These are phyloP conservation scores for Catamblyrhynchus diadema DNA, from an alignment of 2,797 vertebrate genomes.

Conservation along the genomic window DNA sequence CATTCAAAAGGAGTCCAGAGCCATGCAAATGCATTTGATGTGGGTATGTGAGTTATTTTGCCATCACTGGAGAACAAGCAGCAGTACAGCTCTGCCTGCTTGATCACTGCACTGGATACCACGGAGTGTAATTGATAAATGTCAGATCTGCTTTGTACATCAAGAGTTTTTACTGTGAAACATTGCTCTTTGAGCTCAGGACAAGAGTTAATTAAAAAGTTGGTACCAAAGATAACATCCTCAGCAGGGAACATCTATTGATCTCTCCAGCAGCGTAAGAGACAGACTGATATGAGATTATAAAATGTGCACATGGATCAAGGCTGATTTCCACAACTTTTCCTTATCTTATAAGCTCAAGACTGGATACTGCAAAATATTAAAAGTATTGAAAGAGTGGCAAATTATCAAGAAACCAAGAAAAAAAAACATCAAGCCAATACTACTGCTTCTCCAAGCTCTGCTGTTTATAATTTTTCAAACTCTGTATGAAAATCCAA, in stretches of 20 bases:
- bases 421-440: neutral
- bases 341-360: neutral
- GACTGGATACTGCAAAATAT: neutral
- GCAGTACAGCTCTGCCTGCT: neutral
- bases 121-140: slow-evolving; percentile 54
- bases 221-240: slow-evolving; percentile 58
- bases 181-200: slow-evolving; percentile 54
- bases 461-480: neutral
- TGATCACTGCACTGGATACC: slow-evolving; percentile 11
- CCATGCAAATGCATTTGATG: neutral
- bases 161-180: slow-evolving; percentile 50
- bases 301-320: neutral
- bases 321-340: slow-evolving; percentile 13
- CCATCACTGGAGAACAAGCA: neutral
- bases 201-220: slow-evolving; percentile 70
- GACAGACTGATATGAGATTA: slow-evolving; percentile 5
- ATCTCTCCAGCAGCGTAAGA: slow-evolving; percentile 11
- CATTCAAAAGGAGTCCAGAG: neutral
- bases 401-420: neutral
- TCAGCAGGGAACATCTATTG: slow-evolving; percentile 48
- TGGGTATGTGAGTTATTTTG: neutral
- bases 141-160: slow-evolving; percentile 50
- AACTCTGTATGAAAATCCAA: neutral
- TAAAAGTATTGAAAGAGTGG: neutral
- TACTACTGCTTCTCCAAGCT: neutral